phyloP scores from a whole-genome alignment of 2,113 vertebrate species.

The Arothron firmamentum region DNA sequence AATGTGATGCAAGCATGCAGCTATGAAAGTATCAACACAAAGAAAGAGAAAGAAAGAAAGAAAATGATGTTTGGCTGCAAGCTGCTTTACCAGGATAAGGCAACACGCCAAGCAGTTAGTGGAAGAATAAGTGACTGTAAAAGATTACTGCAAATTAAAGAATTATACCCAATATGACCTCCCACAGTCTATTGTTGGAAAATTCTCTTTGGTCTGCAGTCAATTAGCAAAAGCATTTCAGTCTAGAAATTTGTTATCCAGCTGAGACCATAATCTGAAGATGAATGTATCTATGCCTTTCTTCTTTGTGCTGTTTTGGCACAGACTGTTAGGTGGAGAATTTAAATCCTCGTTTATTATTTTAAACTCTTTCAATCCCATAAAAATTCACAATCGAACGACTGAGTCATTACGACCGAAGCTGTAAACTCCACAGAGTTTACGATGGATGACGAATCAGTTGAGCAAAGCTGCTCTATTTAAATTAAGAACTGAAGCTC shows the following conservation, averaged over 20 bases:
- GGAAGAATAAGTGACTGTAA: conserved; percentile 36
- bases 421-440: no score
- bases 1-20: no score
- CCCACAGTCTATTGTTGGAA: neutral
- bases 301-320: neutral
- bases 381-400: neutral
- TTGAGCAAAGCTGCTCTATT: no score
- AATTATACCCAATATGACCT: conserved; percentile 16
- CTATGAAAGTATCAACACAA: no score
- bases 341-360: neutral
- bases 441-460: no score
- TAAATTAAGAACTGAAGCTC: no score
- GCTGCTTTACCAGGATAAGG: conserved; percentile 18
- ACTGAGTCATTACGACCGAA: neutral
- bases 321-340: neutral
- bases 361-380: neutral
- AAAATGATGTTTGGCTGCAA: conserved; percentile 19
- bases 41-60: no score
- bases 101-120: conserved; percentile 35
- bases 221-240: neutral
- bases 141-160: conserved; percentile 25
- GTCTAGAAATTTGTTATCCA: conserved; percentile 1
- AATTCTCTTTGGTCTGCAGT: conserved; percentile 8
- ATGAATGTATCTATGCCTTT: conserved; percentile 9
- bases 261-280: conserved; percentile 5